Base-by-base conservation (phyloP, 2,888 invertebrate genomes). In the Crepidodera aurea region DNA sequence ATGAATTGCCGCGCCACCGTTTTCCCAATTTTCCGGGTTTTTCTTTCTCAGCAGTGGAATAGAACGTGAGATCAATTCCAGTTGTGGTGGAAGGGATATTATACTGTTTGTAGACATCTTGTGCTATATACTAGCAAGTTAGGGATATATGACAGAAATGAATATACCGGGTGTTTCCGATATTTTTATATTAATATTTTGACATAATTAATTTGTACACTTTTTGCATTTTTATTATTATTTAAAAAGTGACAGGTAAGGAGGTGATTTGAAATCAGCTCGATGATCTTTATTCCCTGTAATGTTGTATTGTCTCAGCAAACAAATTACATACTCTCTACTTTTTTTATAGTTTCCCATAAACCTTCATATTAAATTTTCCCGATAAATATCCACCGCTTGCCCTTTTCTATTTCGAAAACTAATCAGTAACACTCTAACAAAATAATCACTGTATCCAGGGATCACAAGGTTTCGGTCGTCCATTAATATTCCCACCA, bases 91-190 rank as follows among this genome's bases (percentile, higher is more conserved):
- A 50, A 78, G 60, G 4, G 78, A 76, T 54, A 76, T 70, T 53
- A 78, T 68, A 64, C 78, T 79, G 63, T 77, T 76, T 22, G 73
- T 71, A 39, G 78, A 78, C 78, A 78, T 78, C 51, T 58, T 70
- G 27, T 37, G 13, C 4, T 40, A 13, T 40, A 18, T 18, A 40
- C 18, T 40, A 10, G 16, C 40, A 6, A 5, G 32, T 32, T 32
- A n/a, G n/a, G n/a, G n/a, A 7, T 4, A 7, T 27, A 27, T 27
- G 7, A 27, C 27, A 27, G 27, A 27, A 27, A n/a, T n/a, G n/a
- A n/a, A n/a, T n/a, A n/a, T n/a, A n/a, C n/a, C n/a, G n/a, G n/a
- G n/a, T n/a, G n/a, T n/a, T n/a, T n/a, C 27, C 27, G 4, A 27
- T 7, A 27, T 27, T 27, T 27, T 4, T 27, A 27, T 27, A 27